These are phyloP conservation scores for Cancer borealis DNA, from an alignment of 2,888 invertebrate species.

Conservation along the genomic window DNA sequence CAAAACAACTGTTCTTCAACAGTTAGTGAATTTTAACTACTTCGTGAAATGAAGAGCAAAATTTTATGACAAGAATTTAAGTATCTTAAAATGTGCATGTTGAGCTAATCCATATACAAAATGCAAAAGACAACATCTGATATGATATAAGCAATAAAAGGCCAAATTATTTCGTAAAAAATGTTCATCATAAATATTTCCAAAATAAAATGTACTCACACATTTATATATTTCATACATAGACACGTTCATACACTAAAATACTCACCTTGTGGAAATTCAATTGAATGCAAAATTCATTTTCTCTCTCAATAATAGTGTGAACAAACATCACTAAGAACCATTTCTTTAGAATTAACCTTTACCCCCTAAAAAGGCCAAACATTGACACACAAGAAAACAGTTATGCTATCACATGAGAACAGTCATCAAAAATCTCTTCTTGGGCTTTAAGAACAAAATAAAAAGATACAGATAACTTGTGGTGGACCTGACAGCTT, in stretches of 20 bases:
- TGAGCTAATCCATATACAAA: background rate
- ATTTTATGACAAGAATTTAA: background rate
- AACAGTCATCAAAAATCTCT: background rate
- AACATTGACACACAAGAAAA: background rate
- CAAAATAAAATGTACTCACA: background rate
- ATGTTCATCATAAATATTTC: background rate
- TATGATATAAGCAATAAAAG: background rate
- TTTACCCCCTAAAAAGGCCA: background rate
- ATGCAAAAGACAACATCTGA: background rate
- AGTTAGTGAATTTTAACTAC: background rate
- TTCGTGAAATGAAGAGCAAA: background rate
- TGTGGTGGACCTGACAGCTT: background rate
- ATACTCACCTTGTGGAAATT: background rate
- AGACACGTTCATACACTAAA: background rate
- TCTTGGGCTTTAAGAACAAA: background rate
- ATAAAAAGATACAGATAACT: background rate
- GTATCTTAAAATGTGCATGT: background rate
- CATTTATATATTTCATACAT: background rate
- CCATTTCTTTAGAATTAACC: background rate
- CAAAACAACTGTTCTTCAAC: background rate
- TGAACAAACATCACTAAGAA: background rate
- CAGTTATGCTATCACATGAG: background rate
- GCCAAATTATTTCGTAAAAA: background rate
- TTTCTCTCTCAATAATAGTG: background rate
- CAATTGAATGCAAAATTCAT: background rate